Percentiles rank a stretch among this genome's conserved stretches.
Evolutionary conservation across 2,113 vertebrate species (phyloP).

Genomic region (Datnioides undecimradiatus): DNA sequence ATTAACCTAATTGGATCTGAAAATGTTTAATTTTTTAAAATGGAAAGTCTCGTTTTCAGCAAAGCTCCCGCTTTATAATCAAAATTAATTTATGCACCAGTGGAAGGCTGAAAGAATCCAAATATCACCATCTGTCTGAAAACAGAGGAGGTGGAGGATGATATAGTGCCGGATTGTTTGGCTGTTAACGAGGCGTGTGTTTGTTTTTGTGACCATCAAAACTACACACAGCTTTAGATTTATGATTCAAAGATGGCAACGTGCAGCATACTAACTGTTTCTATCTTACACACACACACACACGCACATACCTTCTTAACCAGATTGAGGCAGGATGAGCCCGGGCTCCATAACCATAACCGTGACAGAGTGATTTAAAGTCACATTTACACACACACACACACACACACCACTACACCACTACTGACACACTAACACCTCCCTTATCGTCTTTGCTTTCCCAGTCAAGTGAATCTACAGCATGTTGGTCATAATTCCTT

Average conservation of each 20-base stretch:
- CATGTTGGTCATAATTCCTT: slow-evolving; percentile 33
- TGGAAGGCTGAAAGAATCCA: slow-evolving; percentile 36
- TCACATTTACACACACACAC: slow-evolving; percentile 37
- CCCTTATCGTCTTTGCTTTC: slow-evolving; percentile 44
- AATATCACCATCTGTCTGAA: slow-evolving; percentile 23
- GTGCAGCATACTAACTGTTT: slow-evolving; percentile 34
- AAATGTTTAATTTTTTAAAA: slow-evolving; percentile 43
- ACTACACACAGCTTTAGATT: slow-evolving; percentile 31
- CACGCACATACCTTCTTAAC: slow-evolving; percentile 19
- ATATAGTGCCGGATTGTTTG: slow-evolving; percentile 21
- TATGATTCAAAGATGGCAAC: slow-evolving; percentile 28
- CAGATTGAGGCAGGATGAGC: slow-evolving; percentile 45
- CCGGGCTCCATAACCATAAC: slow-evolving; percentile 43
- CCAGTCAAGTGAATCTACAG: slow-evolving; percentile 40
- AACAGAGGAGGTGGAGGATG: slow-evolving; percentile 28
- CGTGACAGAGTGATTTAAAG: slow-evolving; percentile 67
- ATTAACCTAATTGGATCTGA: slow-evolving; percentile 45
- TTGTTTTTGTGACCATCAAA: slow-evolving; percentile 40
- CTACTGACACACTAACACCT: slow-evolving; percentile 4
- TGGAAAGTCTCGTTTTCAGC: slow-evolving; percentile 19
- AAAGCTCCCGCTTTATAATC: slow-evolving; percentile 24
- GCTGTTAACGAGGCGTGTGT: slow-evolving; percentile 40
- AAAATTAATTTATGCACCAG: slow-evolving; percentile 36
- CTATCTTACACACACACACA: neutral
- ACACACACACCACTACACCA: slow-evolving; percentile 24